phyloP scores from a whole-genome alignment of 2,888 invertebrate species.

The Heliconius ismenius region DNA sequence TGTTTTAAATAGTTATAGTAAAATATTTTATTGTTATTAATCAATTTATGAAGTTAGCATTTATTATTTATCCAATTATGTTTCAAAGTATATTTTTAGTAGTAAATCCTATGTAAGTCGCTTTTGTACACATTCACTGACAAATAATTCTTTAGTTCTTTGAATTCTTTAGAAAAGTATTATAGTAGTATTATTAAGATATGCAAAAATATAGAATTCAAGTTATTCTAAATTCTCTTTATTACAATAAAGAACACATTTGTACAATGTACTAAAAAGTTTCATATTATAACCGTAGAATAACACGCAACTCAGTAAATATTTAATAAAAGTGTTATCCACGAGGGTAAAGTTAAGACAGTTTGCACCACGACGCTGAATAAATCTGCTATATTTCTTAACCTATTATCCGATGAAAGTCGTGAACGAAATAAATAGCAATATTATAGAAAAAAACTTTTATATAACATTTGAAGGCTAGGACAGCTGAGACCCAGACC shows the following conservation, averaged over 20 bases:
- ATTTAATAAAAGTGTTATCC: slow-evolving; percentile 48
- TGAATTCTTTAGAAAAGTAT: background rate
- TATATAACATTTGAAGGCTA: slow-evolving; percentile 49
- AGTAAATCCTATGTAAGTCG: background rate
- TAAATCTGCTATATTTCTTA: slow-evolving; percentile 55
- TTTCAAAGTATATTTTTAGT: background rate
- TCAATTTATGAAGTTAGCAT: slow-evolving; percentile 1
- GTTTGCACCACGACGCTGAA: slow-evolving; percentile 55
- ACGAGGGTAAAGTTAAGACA: slow-evolving; percentile 62
- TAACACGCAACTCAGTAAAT: slow-evolving; percentile 25
- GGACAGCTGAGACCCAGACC: slow-evolving; percentile 53
- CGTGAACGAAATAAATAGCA: slow-evolving; percentile 46
- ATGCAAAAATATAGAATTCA: background rate
- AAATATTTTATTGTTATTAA: slow-evolving; percentile 5
- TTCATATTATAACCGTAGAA: slow-evolving; percentile 14
- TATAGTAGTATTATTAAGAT: background rate
- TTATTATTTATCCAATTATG: slow-evolving; percentile 9
- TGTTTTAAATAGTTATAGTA: slow-evolving; percentile 44
- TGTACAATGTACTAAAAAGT: slow-evolving; percentile 13
- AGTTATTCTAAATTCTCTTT: background rate
- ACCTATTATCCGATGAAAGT: slow-evolving; percentile 49
- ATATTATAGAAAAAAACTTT: slow-evolving; percentile 35
- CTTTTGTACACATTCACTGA: background rate
- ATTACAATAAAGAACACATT: slow-evolving; percentile 17
- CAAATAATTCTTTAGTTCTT: background rate